phyloP scores from a whole-genome alignment of 2,888 invertebrate species.

The Acleris sparsana region DNA sequence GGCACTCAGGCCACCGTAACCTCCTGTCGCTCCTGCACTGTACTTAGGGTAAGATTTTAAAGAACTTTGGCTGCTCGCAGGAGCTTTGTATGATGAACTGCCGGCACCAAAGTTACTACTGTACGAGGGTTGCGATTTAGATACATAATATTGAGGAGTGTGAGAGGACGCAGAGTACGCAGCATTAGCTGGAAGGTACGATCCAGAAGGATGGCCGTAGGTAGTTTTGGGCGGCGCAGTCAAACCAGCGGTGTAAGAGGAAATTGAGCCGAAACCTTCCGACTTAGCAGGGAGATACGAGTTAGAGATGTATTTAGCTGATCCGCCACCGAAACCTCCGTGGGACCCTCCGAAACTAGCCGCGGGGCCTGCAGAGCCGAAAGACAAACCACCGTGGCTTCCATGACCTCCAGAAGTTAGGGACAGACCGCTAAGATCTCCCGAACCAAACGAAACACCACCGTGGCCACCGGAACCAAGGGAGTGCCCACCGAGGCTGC shows the following conservation, averaged over 20 bases:
- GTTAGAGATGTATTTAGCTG: constrained; percentile 61
- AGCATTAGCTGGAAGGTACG: constrained; percentile 55
- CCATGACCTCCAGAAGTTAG: constrained; percentile 34
- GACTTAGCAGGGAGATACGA: constrained; percentile 62
- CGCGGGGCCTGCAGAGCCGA: constrained; percentile 56
- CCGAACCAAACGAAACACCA: constrained; percentile 38
- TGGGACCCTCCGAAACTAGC: constrained; percentile 59
- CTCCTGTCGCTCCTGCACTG: constrained; percentile 62
- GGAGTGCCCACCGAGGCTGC: constrained; percentile 41
- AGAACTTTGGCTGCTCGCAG: constrained; percentile 60
- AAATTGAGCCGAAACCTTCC: constrained; percentile 58
- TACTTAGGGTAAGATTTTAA: constrained; percentile 66
- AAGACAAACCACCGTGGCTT: constrained; percentile 45
- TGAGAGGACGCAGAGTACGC: constrained; percentile 63
- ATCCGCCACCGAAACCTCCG: constrained; percentile 58
- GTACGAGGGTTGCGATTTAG: constrained; percentile 56
- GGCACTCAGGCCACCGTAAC: constrained; percentile 55
- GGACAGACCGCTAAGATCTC: constrained; percentile 39
- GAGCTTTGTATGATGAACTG: constrained; percentile 64
- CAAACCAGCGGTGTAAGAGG: constrained; percentile 59
- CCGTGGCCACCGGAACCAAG: constrained; percentile 45
- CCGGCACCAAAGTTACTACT: constrained; percentile 59
- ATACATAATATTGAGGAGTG: constrained; percentile 64
- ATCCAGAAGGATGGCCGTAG: constrained; percentile 62
- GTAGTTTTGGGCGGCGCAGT: constrained; percentile 64